Percentiles rank a stretch among this genome's conserved stretches.
phyloP scores from a whole-genome alignment of 2,888 invertebrate genomes.

The Aphidoletes aphidimyza region DNA sequence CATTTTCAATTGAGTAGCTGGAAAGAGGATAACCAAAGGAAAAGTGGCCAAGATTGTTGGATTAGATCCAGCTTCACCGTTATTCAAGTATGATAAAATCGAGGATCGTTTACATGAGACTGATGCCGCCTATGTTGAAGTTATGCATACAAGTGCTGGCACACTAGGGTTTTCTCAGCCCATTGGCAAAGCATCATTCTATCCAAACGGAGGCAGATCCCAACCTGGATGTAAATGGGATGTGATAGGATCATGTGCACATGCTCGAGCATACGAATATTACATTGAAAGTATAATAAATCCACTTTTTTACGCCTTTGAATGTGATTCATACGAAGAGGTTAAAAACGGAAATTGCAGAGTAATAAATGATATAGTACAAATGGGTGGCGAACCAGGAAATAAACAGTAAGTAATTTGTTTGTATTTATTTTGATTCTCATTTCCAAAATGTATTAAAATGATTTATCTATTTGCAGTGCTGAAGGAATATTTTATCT shows the following conservation, averaged over 20 bases:
- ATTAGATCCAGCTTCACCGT: conserved; percentile 60
- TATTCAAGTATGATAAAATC: conserved; percentile 50
- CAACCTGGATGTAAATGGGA: conserved; percentile 60
- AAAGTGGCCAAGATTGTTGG: conserved; percentile 57
- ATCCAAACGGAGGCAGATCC: conserved; percentile 58
- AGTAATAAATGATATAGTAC: not conserved
- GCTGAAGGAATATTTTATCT: not conserved
- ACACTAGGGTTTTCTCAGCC: conserved; percentile 58
- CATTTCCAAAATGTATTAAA: no score
- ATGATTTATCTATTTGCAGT: not conserved
- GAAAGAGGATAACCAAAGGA: conserved; percentile 55
- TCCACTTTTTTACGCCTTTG: not conserved
- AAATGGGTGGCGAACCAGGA: not conserved
- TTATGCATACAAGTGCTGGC: conserved; percentile 60
- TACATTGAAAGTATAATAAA: conserved; percentile 53
- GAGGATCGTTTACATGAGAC: conserved; percentile 56
- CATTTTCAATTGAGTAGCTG: conserved; percentile 35
- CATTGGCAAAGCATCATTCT: conserved; percentile 60
- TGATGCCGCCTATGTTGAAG: conserved; percentile 58
- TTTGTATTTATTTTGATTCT: no score
- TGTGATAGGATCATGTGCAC: conserved; percentile 56
- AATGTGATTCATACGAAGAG: not conserved
- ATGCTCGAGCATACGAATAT: conserved; percentile 53
- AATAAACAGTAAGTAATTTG: not conserved
- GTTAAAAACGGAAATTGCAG: not conserved